Conservation (phyloP, 2,888 invertebrate genomes). For the Diploptera punctata region DNA sequence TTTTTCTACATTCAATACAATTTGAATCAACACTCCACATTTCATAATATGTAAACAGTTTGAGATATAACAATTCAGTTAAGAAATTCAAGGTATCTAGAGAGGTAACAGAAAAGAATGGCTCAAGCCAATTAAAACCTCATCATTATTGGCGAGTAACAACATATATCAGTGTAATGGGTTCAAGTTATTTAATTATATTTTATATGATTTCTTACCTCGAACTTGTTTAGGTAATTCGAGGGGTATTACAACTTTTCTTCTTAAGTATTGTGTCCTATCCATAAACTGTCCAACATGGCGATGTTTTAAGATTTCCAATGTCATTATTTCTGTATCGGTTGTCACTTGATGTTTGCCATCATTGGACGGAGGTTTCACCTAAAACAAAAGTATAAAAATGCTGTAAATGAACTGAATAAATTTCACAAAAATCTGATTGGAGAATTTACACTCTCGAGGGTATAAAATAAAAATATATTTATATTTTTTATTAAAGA, state of each 20-base stretch:
- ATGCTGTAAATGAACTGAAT: no score
- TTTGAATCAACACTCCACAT: no score
- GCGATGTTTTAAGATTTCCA: slow-evolving; percentile 88
- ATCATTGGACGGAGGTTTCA: slow-evolving; percentile 81
- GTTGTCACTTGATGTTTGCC: slow-evolving; percentile 94
- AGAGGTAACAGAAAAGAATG: no score
- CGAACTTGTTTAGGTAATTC: slow-evolving; percentile 91
- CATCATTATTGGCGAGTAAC: no score
- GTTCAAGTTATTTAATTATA: no score
- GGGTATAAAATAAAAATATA: slow-evolving; percentile 1
- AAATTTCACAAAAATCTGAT: slow-evolving; percentile 13
- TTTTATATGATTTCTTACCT: slow-evolving; percentile 61
- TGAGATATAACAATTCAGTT: no score
- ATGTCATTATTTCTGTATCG: slow-evolving; percentile 93
- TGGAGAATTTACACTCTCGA: neutral
- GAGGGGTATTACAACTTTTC: slow-evolving; percentile 92
- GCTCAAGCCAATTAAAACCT: no score
- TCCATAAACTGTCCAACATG: slow-evolving; percentile 89
- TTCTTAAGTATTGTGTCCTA: slow-evolving; percentile 88
- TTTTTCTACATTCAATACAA: no score
- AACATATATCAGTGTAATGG: no score
- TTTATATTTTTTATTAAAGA: neutral
- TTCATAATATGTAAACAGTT: no score
- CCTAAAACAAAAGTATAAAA: slow-evolving; percentile 47
- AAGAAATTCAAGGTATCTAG: no score